Evolutionary conservation across 2,797 vertebrate species (phyloP).

Genomic region (Poecile montanus): DNA sequence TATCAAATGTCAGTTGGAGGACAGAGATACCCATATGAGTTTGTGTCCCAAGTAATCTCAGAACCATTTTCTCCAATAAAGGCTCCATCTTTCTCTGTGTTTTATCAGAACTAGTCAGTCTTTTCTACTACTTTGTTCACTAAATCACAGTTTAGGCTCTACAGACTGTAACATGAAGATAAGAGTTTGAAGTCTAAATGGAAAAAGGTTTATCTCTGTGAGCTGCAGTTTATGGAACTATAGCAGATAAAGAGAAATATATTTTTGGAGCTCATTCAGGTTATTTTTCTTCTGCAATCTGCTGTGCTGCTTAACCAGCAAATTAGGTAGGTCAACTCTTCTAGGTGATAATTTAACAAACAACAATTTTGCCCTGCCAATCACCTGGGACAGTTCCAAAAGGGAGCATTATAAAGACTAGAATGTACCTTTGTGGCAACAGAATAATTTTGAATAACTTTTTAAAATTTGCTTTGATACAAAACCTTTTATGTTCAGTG

Average conservation of each 20-base stretch:
- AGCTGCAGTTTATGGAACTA: neutral
- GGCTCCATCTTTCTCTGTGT: neutral
- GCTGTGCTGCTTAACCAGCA: neutral
- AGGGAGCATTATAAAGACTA: neutral
- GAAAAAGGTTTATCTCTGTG: neutral
- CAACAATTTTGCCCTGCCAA: neutral
- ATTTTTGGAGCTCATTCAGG: neutral
- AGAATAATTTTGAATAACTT: neutral
- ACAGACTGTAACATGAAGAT: neutral
- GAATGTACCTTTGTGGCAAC: neutral
- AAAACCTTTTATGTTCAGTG: neutral
- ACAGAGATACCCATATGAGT: neutral
- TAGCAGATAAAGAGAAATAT: neutral
- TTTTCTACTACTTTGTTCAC: neutral
- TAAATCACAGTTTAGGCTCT: neutral
- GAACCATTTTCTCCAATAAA: neutral
- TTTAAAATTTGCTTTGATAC: neutral
- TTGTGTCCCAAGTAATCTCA: neutral
- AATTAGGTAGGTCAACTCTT: neutral
- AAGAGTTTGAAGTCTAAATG: neutral
- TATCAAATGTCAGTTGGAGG: neutral
- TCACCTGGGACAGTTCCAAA: neutral
- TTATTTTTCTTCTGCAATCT: slow-evolving; percentile 2
- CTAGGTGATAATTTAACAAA: neutral
- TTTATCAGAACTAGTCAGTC: slow-evolving; percentile 28